Evolutionary conservation across 1,140 invertebrate species (phyloP), one percentile per base, ranked within the genome.

Genomic region (Cotesia glomerata): DNA sequence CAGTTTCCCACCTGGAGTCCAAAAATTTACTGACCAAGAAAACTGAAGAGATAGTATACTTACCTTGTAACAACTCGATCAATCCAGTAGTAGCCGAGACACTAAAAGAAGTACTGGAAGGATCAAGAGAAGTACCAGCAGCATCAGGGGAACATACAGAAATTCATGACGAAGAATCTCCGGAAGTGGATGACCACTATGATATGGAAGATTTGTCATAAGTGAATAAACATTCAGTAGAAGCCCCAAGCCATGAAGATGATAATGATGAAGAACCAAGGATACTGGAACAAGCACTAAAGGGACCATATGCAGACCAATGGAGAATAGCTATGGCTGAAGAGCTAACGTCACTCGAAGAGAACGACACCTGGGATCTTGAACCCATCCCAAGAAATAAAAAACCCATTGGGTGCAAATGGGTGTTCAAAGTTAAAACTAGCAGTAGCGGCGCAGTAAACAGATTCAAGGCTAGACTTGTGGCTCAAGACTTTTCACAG

Each of bases 241-340:
- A n/a, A n/a, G n/a, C n/a, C n/a, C n/a, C n/a, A n/a, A n/a, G n/a
- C n/a, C n/a, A n/a, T n/a, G n/a, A n/a, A n/a, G n/a, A n/a, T n/a
- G 35, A 7, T 4, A 7, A 36, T 4, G 35, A 36, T 36, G 35
- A 36, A 36, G 65, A 73, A 49, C 71, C 64, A 26, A 11, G 59
- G 5, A 59, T 35, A 8, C 54, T 58, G 34, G 14, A 62, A 45
- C 65, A 73, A 7, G 72, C 72, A 0, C 35, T 69, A 36, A 14
- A 67, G 8, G 67, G 65, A 52, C 65, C 58, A 16, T 3, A 73
- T 18, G 54, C 52, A 3, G 4, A 3, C 16, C 13, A 49, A 18
- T 66, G 71, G 64, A 66, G 58, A 52, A 7, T 32, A 7, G 72
- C 65, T 0, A 36, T 36, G 3, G 35, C 35, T 36, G 35, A 36